Evolutionary conservation across 2,888 invertebrate genomes (phyloP).

Genomic region (Thecophora atra): DNA sequence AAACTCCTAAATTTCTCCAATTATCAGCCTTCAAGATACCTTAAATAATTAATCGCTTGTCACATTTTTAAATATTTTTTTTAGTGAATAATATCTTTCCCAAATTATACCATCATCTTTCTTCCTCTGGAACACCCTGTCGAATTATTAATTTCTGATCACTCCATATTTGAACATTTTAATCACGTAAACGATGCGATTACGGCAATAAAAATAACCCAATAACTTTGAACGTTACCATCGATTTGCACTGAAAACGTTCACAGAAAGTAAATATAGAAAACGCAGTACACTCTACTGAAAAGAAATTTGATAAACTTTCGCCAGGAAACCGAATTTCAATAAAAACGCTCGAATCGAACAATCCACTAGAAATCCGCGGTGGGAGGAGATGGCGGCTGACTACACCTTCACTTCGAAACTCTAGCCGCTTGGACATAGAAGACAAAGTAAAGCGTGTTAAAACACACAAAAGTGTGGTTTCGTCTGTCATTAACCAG

Average conservation of each 20-base stretch:
- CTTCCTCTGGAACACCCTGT: neutral
- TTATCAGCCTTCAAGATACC: too few species aligned
- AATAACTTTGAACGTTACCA: slow-evolving; percentile 7
- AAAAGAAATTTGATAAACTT: slow-evolving; percentile 37
- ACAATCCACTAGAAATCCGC: slow-evolving; percentile 3
- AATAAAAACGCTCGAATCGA: slow-evolving; percentile 20
- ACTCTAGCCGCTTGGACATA: neutral
- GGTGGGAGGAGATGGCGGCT: neutral
- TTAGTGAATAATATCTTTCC: too few species aligned
- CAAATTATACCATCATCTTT: too few species aligned
- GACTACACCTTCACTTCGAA: neutral
- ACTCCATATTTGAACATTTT: neutral
- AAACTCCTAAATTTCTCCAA: too few species aligned
- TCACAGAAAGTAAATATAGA: slow-evolving; percentile 17
- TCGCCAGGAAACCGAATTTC: slow-evolving; percentile 40
- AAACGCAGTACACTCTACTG: slow-evolving; percentile 28
- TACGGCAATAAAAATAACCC: slow-evolving; percentile 18
- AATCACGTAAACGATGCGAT: slow-evolving; percentile 19
- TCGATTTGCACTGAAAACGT: neutral
- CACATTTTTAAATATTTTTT: too few species aligned
- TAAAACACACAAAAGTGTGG: neutral
- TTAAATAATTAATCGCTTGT: too few species aligned
- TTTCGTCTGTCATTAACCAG: slow-evolving; percentile 12
- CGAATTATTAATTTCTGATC: neutral
- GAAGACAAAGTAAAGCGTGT: slow-evolving; percentile 11